These are phyloP conservation scores for Mantis religiosa DNA, from an alignment of 2,888 invertebrate genomes.

Conservation along the genomic window DNA sequence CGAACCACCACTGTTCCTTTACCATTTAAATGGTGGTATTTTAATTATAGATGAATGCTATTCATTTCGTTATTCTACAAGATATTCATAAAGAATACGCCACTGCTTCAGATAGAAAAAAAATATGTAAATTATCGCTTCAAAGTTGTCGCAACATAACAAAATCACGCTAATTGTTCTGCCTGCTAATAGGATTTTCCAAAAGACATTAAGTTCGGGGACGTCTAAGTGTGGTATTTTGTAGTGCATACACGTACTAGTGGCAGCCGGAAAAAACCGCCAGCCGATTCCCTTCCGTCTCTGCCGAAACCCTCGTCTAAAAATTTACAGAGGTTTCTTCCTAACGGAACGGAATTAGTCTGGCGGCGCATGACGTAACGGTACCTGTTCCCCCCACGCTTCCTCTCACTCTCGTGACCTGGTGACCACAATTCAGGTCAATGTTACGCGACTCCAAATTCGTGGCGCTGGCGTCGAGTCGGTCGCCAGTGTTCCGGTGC, in stretches of 20 bases:
- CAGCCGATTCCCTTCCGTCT: background rate
- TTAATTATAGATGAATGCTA: no score
- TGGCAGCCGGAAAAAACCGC: background rate
- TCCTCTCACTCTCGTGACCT: constrained; percentile 11
- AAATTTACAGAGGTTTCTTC: background rate
- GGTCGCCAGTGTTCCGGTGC: background rate
- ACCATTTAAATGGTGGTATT: no score
- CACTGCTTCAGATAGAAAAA: no score
- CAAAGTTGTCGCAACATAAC: background rate
- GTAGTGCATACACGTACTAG: background rate
- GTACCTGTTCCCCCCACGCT: background rate
- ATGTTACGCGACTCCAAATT: background rate
- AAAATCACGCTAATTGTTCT: background rate
- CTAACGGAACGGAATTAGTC: background rate
- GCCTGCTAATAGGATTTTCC: background rate
- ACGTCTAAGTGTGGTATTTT: background rate
- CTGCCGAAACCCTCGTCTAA: background rate
- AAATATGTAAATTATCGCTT: no score
- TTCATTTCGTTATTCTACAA: no score
- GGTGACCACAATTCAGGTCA: constrained; percentile 11
- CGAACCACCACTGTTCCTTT: no score
- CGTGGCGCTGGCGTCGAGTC: background rate
- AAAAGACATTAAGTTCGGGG: background rate
- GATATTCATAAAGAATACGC: no score
- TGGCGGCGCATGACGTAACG: background rate